Evolutionary conservation across 2,797 vertebrate species (phyloP), one percentile per base, ranked within the genome.

Genomic region (Cottoperca gobio): DNA sequence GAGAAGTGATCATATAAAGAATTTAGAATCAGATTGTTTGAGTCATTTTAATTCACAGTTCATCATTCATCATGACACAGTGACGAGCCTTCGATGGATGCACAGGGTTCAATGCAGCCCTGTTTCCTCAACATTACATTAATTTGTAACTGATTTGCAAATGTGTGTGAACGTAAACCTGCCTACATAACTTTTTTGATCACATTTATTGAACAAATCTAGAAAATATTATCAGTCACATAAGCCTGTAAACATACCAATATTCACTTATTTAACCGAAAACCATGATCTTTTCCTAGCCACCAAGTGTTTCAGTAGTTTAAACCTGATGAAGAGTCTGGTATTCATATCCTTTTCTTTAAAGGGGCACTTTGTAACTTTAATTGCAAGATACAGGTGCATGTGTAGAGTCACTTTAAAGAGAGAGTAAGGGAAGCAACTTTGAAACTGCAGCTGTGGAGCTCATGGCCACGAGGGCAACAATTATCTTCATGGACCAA

Each of bases 1-100:
- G 62, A 88, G 77, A 77, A 81, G 52, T 78, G 67, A 67, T 58
- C 62, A 42, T 5, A 11, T 0, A 76, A 50, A 40, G 12, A 39
- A 54, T 0, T 35, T 1, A 11, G 28, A 50, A 48, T 46, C 14
- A 26, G 33, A 33, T 35, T 3, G 9, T 54, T 61, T 3, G 11
- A 33, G 49, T 50, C 16, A 10, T 61, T 61, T 6, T 3, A 46
- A 7, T 42, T 17, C 23, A n/a, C n/a, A n/a, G n/a, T n/a, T n/a
- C n/a, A n/a, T n/a, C n/a, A 46, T 43, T 13, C 50, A 17, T 76
- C 21, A 31, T 3, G 5, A 28, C 19, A 28, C n/a, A 35, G 46
- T 40, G 13, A 42, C 12, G 13, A 55, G 26, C 12, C 40, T 31
- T 50, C 24, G 16, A 23, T 40, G 3, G 60, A 50, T 45, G 28